Conservation (phyloP, 2,113 vertebrate genomes). For the Holacanthus passer region DNA sequence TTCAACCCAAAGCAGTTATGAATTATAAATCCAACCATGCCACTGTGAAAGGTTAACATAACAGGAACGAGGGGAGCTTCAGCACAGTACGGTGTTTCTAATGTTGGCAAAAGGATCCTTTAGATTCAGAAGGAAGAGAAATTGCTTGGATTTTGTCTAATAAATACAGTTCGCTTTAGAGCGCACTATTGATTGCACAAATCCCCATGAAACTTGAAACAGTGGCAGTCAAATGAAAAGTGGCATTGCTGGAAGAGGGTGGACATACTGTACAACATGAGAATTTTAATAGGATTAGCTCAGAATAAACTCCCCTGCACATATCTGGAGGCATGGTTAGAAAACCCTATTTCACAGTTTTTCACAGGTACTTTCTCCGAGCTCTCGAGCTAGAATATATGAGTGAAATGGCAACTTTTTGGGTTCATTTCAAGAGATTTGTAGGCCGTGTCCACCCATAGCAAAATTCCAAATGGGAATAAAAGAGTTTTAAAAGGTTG, state of each 20-base stretch:
- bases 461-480: constrained; percentile 3
- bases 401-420: neutral
- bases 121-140: constrained; percentile 12
- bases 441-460: neutral
- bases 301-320: constrained; percentile 34
- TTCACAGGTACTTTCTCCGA: constrained; percentile 16
- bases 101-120: constrained; percentile 15
- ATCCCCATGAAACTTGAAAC: constrained; percentile 54
- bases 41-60: constrained; percentile 11
- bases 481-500: constrained; percentile 1
- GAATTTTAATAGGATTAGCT: constrained; percentile 65
- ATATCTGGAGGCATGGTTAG: constrained; percentile 19
- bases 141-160: constrained; percentile 45
- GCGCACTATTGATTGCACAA: constrained; percentile 55
- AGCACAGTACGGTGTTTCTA: constrained; percentile 20
- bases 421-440: constrained; percentile 11
- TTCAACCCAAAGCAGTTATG: neutral
- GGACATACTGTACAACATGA: constrained; percentile 47
- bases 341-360: constrained; percentile 24
- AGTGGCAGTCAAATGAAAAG: constrained; percentile 56
- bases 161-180: constrained; percentile 30
- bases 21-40: neutral
- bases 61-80: neutral
- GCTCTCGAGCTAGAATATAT: constrained; percentile 4
- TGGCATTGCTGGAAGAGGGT: constrained; percentile 53